Conservation (phyloP, 53 echinoderm and acorn worm species). For the Antedon mediterranea region DNA sequence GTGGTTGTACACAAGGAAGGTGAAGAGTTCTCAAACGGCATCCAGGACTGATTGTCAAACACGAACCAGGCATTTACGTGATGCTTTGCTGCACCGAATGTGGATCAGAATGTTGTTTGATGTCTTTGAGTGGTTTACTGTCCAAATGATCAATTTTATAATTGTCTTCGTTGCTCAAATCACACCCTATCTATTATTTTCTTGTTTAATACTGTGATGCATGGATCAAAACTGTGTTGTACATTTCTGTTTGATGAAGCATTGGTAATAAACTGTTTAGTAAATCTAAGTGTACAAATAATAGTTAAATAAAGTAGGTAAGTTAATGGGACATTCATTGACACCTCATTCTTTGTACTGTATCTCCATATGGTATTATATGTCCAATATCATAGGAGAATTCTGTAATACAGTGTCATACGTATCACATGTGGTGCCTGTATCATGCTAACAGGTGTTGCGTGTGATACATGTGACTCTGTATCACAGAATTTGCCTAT, state of each 20-base stretch:
- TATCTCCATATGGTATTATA: too few relatives aligned
- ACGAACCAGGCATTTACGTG: background rate
- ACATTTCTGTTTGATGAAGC: background rate
- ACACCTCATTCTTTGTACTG: too few relatives aligned
- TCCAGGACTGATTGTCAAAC: background rate
- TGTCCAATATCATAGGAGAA: too few relatives aligned
- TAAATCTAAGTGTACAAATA: background rate
- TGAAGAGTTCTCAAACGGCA: conserved; percentile 61
- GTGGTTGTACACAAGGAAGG: conserved; percentile 99
- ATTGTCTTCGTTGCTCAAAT: background rate
- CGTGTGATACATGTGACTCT: too few relatives aligned
- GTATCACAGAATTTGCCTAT: too few relatives aligned
- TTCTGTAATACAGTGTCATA: too few relatives aligned
- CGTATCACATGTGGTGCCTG: too few relatives aligned
- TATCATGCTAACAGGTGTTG: too few relatives aligned
- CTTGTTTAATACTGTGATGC: background rate
- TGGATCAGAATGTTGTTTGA: background rate
- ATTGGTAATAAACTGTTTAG: background rate
- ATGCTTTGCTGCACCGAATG: too few relatives aligned
- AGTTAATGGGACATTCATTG: too few relatives aligned
- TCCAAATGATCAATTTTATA: background rate
- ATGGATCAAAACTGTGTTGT: background rate
- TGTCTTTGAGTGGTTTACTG: background rate
- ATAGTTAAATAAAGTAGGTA: too few relatives aligned
- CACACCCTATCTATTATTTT: background rate